Conservation (phyloP, 2,797 vertebrate species). For the Phoxinus dragarum region DNA sequence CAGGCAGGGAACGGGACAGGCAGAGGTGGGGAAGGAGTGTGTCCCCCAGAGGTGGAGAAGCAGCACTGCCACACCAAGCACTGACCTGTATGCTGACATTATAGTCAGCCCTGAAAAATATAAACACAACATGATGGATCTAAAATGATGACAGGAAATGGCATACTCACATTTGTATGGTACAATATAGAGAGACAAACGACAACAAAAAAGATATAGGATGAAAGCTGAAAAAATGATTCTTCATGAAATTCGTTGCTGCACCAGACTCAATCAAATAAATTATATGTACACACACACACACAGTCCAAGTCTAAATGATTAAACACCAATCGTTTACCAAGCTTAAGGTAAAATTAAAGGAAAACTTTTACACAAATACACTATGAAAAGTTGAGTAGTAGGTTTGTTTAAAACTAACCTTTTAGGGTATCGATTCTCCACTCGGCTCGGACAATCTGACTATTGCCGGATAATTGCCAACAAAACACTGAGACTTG, state of each 20-base stretch:
- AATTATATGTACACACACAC: neutral
- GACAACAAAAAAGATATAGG: neutral
- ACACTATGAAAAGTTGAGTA: neutral
- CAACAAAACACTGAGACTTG: constrained; percentile 44
- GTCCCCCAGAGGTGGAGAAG: constrained; percentile 66
- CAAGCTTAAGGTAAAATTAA: neutral
- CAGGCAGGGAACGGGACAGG: constrained; percentile 72
- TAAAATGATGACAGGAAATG: neutral
- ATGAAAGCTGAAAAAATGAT: neutral
- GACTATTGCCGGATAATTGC: constrained; percentile 7
- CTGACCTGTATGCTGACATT: constrained; percentile 67
- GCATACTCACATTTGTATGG: neutral
- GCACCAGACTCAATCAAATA: neutral
- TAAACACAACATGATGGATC: constrained; percentile 8
- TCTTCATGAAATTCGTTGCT: neutral
- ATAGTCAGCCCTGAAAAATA: constrained; percentile 56
- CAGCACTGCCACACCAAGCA: constrained; percentile 57
- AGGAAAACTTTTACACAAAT: neutral
- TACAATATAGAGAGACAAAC: neutral
- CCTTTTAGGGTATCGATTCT: constrained; percentile 26
- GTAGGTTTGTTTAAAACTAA: neutral
- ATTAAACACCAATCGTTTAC: neutral
- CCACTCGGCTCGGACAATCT: constrained; percentile 10
- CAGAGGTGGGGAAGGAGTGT: constrained; percentile 54
- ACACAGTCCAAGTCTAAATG: neutral